Evolutionary conservation across 2,113 vertebrate genomes (phyloP), one percentile per base, ranked within the genome.

Genomic region (Steatornis caripensis): DNA sequence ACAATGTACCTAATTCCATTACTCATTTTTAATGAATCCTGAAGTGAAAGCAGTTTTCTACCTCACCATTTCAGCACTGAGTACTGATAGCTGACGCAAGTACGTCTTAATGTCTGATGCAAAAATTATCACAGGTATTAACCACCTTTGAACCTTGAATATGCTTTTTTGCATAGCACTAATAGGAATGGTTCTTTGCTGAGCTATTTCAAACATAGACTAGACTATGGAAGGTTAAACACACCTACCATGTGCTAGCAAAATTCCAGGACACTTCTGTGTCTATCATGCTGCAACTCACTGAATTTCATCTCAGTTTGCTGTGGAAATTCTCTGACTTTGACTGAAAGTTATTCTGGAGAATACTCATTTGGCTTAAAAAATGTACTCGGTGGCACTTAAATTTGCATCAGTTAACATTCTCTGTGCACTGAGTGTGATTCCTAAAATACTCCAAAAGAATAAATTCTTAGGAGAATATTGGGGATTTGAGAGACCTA

Each of bases 381-480:
- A 94, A 84, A 72, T 57, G 9, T 91, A 61, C 68, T 92, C 53
- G 24, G 48, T 85, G 53, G 36, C 81, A 91, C 88, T 93, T 74
- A 66, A 49, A 95, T 94, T 79, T 95, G 57, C 69, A 95, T 91
- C 41, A 87, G 57, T 65, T 95, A 92, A 78, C 70, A 89, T 82
- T 91, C 65, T 83, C 65, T 82, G 80, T 79, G 74, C 84, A 65
- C 48, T 82, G 57, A 75, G 43, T 78, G 45, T 65, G 24, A 26
- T 94, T 84, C 87, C 74, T 89, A 92, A 97, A 96, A 94, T 93
- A 94, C 8, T 36, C 23, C 14, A 53, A 84, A 91, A 76, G 55
- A 79, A 82, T n/a, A 79, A 84, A 91, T 89, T 84, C 77, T 60
- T 82, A 64, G 68, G 15, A 91, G 27, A 68, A 84, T 74, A 39